Conservation (phyloP, 2,888 invertebrate genomes). For the Aphelenchoides bicaudatus region DNA sequence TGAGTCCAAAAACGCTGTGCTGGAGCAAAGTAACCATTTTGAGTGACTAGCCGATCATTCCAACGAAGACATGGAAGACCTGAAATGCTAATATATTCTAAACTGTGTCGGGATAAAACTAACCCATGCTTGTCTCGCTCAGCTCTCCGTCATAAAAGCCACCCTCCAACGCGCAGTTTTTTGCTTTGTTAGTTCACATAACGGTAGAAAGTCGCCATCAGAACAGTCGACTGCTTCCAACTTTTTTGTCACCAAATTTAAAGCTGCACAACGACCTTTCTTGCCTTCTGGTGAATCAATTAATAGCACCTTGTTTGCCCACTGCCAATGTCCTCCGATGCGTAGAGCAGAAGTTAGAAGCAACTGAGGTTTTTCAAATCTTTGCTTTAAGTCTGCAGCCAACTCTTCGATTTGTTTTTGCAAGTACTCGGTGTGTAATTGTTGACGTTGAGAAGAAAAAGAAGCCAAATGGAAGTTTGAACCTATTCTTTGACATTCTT, state of each 20-base stretch:
- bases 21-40: constrained; percentile 24
- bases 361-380: too few species aligned
- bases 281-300: constrained; percentile 24
- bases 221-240: constrained; percentile 41
- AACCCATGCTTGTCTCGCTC: constrained; percentile 15
- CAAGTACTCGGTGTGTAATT: too few species aligned
- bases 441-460: too few species aligned
- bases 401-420: too few species aligned
- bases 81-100: constrained; percentile 7
- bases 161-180: constrained; percentile 17
- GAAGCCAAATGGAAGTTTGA: neutral
- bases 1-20: constrained; percentile 31
- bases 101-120: too few species aligned
- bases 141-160: constrained; percentile 26
- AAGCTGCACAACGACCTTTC: constrained; percentile 33
- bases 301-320: constrained; percentile 39
- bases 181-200: constrained; percentile 38
- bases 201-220: constrained; percentile 24
- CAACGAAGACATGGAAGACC: constrained; percentile 42
- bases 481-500: neutral
- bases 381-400: too few species aligned
- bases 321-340: constrained; percentile 40
- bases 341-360: constrained; percentile 45
- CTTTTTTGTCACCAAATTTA: constrained; percentile 16
- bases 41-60: constrained; percentile 37